A percentile compares a stretch with the other conserved stretches of the same genome.
Evolutionary conservation across 2,888 invertebrate species (phyloP).

Genomic region (Rotaria macrura): DNA sequence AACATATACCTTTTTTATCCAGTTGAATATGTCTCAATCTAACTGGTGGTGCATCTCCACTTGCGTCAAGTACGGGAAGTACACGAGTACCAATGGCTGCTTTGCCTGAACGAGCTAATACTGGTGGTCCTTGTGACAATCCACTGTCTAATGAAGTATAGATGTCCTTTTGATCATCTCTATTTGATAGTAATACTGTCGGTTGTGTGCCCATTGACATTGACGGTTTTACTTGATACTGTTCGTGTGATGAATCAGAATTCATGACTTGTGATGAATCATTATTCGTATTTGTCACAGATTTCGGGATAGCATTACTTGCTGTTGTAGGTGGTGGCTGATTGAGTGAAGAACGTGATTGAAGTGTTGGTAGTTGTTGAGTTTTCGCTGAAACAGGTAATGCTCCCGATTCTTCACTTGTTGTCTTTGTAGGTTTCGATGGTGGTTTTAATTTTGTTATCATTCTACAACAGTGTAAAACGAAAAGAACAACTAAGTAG

Average conservation of each 20-base stretch:
- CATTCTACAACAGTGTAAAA: not conserved
- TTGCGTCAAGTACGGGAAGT: not conserved
- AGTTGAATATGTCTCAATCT: not conserved
- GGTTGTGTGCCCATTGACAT: not conserved
- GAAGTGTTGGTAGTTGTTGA: not conserved
- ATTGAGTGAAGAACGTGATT: not conserved
- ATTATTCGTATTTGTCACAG: not conserved
- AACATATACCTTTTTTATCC: not conserved
- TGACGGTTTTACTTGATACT: not conserved
- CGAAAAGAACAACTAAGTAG: not conserved
- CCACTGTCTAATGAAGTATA: not conserved
- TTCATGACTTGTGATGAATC: not conserved
- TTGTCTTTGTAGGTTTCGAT: not conserved
- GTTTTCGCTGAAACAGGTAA: not conserved
- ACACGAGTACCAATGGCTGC: not conserved
- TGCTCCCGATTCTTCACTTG: not conserved
- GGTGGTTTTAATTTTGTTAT: not conserved
- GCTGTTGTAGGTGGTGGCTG: not conserved
- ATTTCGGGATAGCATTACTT: not conserved
- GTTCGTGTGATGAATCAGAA: not conserved
- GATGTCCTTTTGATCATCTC: not conserved
- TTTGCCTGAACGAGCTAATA: not conserved
- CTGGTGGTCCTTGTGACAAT: not conserved
- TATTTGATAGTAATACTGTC: not conserved
- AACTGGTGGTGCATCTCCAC: not conserved